These are phyloP conservation scores for Episyrphus balteatus DNA, from an alignment of 1,140 invertebrate genomes.

Conservation along the genomic window DNA sequence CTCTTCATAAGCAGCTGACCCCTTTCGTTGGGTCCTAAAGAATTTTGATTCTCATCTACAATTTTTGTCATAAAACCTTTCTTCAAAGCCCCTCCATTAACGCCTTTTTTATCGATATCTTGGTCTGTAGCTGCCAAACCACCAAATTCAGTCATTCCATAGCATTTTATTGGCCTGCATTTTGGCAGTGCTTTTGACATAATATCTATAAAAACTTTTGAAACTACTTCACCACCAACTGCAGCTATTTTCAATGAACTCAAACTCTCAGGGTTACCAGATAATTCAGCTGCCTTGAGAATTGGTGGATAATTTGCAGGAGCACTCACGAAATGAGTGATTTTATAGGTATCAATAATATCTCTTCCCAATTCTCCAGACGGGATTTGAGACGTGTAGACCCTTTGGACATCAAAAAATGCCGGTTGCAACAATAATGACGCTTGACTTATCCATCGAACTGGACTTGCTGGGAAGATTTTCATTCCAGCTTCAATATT, in stretches of 20 bases:
- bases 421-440: constrained; percentile 1
- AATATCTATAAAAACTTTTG: neutral
- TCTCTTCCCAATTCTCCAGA: neutral
- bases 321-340: neutral
- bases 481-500: neutral
- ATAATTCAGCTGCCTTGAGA: neutral
- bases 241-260: neutral
- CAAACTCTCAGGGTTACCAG: neutral
- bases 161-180: neutral
- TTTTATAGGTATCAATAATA: neutral
- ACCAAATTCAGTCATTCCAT: constrained; percentile 4
- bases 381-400: neutral
- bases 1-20: neutral
- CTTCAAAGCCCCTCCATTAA: neutral
- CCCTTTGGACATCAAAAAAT: neutral
- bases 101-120: neutral
- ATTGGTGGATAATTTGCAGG: neutral
- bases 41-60: constrained; percentile 1
- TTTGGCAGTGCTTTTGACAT: neutral
- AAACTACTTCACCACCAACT: constrained; percentile 2
- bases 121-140: neutral
- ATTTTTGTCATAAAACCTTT: constrained; percentile 1
- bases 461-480: constrained; percentile 1
- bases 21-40: neutral
- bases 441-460: constrained; percentile 5